phyloP scores from a whole-genome alignment of 1,140 invertebrate genomes.

The Bathynomus jamesi region DNA sequence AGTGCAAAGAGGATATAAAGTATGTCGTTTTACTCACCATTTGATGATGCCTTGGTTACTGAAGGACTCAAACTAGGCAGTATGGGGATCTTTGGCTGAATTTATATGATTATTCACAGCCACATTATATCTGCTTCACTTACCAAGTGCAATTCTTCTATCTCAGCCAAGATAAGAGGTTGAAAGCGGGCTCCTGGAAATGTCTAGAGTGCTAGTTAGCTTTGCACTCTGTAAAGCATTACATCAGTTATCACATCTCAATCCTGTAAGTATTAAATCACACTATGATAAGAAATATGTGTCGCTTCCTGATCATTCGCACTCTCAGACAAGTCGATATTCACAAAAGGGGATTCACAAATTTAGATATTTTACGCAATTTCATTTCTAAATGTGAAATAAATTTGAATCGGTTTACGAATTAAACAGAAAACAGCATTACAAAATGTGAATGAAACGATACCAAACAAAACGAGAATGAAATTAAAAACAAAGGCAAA shows the following conservation, averaged over 20 bases:
- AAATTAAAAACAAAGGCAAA: no score
- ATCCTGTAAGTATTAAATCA: constrained; percentile 16
- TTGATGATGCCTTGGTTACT: background rate
- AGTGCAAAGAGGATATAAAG: constrained; percentile 1
- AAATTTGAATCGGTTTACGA: no score
- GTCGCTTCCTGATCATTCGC: background rate
- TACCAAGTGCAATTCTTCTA: background rate
- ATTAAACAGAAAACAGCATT: no score
- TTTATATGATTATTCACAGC: background rate
- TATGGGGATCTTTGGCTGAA: background rate
- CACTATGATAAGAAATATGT: background rate
- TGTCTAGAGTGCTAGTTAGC: constrained; percentile 35
- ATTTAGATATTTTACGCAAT: no score
- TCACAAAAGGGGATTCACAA: background rate
- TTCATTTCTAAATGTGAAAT: no score
- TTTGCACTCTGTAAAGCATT: constrained; percentile 35
- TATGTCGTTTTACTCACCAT: background rate
- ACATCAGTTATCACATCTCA: constrained; percentile 28
- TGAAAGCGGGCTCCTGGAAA: constrained; percentile 26
- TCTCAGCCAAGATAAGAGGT: background rate
- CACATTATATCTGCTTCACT: background rate
- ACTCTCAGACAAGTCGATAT: background rate
- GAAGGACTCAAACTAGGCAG: background rate
- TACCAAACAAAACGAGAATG: no score
- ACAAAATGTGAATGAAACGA: no score